Evolutionary conservation across 2,888 invertebrate genomes (phyloP).

Genomic region (Lacanobia oleracea): DNA sequence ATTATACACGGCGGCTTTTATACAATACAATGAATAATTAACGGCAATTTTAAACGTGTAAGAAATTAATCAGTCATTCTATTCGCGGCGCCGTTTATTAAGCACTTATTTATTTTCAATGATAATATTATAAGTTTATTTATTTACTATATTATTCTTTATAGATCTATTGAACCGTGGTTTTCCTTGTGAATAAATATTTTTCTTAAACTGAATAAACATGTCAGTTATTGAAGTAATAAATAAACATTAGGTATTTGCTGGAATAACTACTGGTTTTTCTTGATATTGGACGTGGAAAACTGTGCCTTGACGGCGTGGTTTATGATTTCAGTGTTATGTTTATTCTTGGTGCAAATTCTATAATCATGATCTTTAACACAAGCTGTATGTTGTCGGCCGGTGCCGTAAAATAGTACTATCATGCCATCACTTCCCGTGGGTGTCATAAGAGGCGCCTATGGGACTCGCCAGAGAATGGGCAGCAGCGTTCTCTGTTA

Average conservation of each 20-base stretch:
- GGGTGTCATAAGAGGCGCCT: too few species aligned
- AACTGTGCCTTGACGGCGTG: background rate
- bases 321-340: background rate
- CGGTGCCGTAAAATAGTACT: too few species aligned
- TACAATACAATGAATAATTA: constrained; percentile 15
- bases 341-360: background rate
- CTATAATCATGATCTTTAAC: background rate
- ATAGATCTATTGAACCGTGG: background rate
- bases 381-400: too few species aligned
- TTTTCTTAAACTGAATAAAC: constrained; percentile 11
- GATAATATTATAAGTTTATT: constrained; percentile 14
- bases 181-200: constrained; percentile 29
- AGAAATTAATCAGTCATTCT: constrained; percentile 8
- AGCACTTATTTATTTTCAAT: constrained; percentile 20
- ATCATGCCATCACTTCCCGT: too few species aligned
- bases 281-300: background rate
- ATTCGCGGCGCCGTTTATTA: constrained; percentile 33
- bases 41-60: constrained; percentile 19
- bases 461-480: too few species aligned
- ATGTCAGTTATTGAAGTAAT: background rate
- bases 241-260: constrained; percentile 3
- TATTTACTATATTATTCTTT: background rate
- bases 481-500: too few species aligned
- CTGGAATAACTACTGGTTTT: background rate
- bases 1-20: constrained; percentile 24